phyloP scores from a whole-genome alignment of 2,888 invertebrate genomes.

The Meliscaeva auricollis region DNA sequence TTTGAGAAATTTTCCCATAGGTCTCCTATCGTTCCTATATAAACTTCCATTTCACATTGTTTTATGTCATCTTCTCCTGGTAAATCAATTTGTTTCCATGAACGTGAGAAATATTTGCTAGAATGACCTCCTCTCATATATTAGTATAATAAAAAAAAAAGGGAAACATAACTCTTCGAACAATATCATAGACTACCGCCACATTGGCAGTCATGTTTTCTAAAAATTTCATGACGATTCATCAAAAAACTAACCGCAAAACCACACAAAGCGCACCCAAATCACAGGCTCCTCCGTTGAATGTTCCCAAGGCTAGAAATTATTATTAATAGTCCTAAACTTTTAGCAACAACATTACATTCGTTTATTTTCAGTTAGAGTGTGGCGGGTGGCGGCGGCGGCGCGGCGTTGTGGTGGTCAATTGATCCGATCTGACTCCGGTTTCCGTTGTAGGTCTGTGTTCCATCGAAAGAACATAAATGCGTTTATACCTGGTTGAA shows the following conservation, averaged over 20 bases:
- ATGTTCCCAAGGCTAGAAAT: conserved; percentile 57
- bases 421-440: conserved; percentile 49
- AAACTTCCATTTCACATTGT: conserved; percentile 13
- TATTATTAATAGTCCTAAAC: conserved; percentile 49
- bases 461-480: conserved; percentile 29
- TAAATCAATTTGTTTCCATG: conserved; percentile 37
- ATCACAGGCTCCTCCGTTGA: not conserved
- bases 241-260: conserved; percentile 38
- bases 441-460: not conserved
- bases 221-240: conserved; percentile 38
- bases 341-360: not conserved
- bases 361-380: not conserved
- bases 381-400: not conserved
- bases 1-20: not conserved
- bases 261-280: conserved; percentile 39
- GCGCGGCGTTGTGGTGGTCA: not conserved
- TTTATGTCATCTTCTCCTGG: conserved; percentile 29
- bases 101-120: conserved; percentile 50
- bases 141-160: too few relatives aligned
- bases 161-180: conserved; percentile 44
- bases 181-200: conserved; percentile 20
- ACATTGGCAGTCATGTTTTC: conserved; percentile 24
- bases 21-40: not conserved
- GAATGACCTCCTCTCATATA: conserved; percentile 20
- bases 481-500: conserved; percentile 9